These are phyloP conservation scores for Zaprionus nigranus DNA, from an alignment of 1,140 invertebrate species.

Conservation along the genomic window DNA sequence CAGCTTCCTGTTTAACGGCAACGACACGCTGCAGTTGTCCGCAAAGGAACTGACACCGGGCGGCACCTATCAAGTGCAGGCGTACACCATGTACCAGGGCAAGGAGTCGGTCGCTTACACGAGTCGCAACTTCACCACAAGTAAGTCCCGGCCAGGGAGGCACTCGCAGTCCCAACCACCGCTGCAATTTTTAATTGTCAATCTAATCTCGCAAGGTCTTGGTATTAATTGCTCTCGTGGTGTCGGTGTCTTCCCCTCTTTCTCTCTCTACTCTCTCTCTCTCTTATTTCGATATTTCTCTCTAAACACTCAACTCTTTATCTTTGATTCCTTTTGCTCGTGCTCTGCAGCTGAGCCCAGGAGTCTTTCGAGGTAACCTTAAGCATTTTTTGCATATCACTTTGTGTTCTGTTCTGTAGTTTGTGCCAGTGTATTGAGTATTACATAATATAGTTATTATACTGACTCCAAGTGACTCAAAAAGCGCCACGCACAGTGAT, in stretches of 20 bases:
- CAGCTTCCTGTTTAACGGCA: conserved; percentile 88
- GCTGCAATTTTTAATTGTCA: conserved; percentile 61
- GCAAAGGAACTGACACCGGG: conserved; percentile 93
- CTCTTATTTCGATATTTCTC: not conserved
- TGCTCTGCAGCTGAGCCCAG: conserved; percentile 13
- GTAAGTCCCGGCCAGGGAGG: conserved; percentile 86
- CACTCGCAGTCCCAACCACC: conserved; percentile 50
- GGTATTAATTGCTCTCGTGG: conserved; percentile 3
- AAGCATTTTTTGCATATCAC: conserved; percentile 13
- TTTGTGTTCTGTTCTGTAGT: conserved; percentile 18
- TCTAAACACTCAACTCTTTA: not conserved
- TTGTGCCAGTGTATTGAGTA: not conserved
- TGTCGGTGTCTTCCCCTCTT: conserved; percentile 14
- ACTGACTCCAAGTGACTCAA: not conserved
- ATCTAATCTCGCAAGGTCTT: conserved; percentile 1
- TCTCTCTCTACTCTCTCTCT: conserved; percentile 20
- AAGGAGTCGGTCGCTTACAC: conserved; percentile 96
- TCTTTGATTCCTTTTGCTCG: not conserved
- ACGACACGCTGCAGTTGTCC: conserved; percentile 89
- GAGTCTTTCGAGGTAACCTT: conserved; percentile 48
- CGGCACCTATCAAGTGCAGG: conserved; percentile 95
- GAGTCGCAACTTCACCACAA: conserved; percentile 96
- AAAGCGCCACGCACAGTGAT: not conserved
- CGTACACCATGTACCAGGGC: conserved; percentile 94
- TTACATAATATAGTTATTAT: conserved; percentile 10